These are phyloP conservation scores for Eubasilissa splendida DNA, from an alignment of 2,888 invertebrate species.

Conservation along the genomic window DNA sequence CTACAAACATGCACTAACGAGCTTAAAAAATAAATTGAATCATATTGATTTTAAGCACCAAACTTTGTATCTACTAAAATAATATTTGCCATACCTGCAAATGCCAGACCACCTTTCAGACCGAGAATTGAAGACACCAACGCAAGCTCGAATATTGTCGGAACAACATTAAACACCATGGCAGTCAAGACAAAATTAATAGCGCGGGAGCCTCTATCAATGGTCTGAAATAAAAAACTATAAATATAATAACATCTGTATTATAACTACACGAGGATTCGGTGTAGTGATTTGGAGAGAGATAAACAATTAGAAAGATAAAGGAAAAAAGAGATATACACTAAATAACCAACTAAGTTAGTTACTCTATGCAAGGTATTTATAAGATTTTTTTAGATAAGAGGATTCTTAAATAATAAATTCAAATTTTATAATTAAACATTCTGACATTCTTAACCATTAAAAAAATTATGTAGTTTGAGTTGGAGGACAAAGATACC, in stretches of 20 bases:
- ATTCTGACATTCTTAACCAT: too few relatives aligned
- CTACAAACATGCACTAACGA: too few relatives aligned
- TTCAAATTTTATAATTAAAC: too few relatives aligned
- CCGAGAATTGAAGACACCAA: conserved; percentile 93
- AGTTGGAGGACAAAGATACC: not conserved
- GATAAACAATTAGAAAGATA: not conserved
- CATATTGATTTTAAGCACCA: too few relatives aligned
- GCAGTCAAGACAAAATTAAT: conserved; percentile 98
- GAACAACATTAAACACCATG: conserved; percentile 97
- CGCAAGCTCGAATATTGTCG: conserved; percentile 93
- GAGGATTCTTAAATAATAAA: too few relatives aligned
- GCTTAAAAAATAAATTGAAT: too few relatives aligned
- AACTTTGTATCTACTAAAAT: too few relatives aligned
- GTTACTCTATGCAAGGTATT: too few relatives aligned
- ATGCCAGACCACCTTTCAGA: conserved; percentile 77
- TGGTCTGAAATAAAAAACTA: conserved; percentile 74
- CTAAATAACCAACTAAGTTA: conserved; percentile 15
- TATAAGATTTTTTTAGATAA: too few relatives aligned
- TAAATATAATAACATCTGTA: too few relatives aligned
- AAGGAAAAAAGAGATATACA: not conserved
- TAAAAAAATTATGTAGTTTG: too few relatives aligned
- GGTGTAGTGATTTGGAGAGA: not conserved
- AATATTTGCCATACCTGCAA: conserved; percentile 68
- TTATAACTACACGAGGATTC: too few relatives aligned
- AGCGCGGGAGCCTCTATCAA: conserved; percentile 93